These are phyloP conservation scores for Harpalus rubripes DNA, from an alignment of 2,888 invertebrate species.

Conservation along the genomic window DNA sequence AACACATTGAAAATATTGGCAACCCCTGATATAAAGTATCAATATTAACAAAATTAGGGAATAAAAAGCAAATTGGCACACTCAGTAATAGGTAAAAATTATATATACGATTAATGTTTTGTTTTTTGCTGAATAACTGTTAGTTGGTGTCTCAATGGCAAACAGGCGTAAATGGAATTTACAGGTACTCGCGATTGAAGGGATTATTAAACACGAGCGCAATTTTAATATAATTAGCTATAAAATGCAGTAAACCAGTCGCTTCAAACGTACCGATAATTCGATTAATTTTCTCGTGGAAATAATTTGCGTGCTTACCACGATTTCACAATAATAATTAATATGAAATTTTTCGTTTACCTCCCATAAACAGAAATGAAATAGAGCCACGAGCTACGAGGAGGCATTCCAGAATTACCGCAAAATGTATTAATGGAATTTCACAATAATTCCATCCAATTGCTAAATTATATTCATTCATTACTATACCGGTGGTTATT, in stretches of 20 bases:
- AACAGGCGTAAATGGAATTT: neutral
- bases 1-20: too few species aligned
- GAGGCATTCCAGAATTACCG: constrained; percentile 8
- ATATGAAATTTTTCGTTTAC: constrained; percentile 4
- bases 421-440: constrained; percentile 31
- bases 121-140: too few species aligned
- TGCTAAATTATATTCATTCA: constrained; percentile 3
- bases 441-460: constrained; percentile 6
- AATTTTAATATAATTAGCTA: constrained; percentile 50
- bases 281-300: constrained; percentile 28
- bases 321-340: constrained; percentile 26
- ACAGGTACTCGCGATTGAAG: neutral
- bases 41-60: too few species aligned
- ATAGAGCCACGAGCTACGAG: constrained; percentile 7
- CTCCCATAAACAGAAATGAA: constrained; percentile 11
- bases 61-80: too few species aligned
- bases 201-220: constrained; percentile 32
- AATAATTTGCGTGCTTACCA: constrained; percentile 32
- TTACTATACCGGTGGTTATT: neutral
- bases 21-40: too few species aligned
- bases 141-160: too few species aligned
- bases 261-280: constrained; percentile 32
- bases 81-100: too few species aligned
- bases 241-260: constrained; percentile 47
- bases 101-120: too few species aligned